Base-by-base conservation (phyloP, 2,888 invertebrate genomes). In the Seira ritae region DNA sequence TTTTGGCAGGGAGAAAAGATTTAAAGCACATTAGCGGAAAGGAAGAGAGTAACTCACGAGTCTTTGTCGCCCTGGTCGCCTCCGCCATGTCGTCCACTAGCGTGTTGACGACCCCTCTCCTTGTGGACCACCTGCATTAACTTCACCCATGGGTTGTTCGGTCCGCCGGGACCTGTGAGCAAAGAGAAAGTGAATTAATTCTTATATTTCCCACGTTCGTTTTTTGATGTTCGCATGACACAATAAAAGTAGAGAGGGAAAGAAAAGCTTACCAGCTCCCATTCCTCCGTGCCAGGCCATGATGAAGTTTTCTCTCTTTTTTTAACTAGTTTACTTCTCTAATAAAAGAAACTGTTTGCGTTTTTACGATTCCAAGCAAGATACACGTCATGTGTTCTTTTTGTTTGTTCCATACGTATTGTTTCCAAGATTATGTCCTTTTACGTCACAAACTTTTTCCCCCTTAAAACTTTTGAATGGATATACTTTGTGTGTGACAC, bases 131-230 rank as follows among this genome's bases (percentile, higher is more conserved):
- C 85, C 75, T 84, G 78, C 95, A 95, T 95, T 89, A 95, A 92
- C 91, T 95, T 95, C 94, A 95, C 94, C 95, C 95, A 95, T 90
- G 95, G 95, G 91, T 95, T 95, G 93, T 95, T 95, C 91, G 93
- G 93, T 90, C 93, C 93, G 91, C 94, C 94, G 92, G 84, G 82
- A 70, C 79, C 75, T 74, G 19, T 55, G 20, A 17, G 24, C 22
- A 65, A 65, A 50, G 23, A 19, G 23, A 50, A 50, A 31, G 31
- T 8, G 50, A 50, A 50, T 50, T 50, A 50, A 50, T n/a, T 50
- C 17, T 50, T 15, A n/a, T 50, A 3, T 50, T 50, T 50, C 31
- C 31, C 17, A 50, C 17, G 50, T 50, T 50, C 12, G 6, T 50
- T 50, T 50, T 31, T 31, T 31, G 31, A 4, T 31, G 8, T 8